Percentiles rank a stretch among this genome's conserved stretches.
These are phyloP conservation scores for Tyto alba DNA, from an alignment of 2,113 vertebrate genomes.

Conservation along the genomic window DNA sequence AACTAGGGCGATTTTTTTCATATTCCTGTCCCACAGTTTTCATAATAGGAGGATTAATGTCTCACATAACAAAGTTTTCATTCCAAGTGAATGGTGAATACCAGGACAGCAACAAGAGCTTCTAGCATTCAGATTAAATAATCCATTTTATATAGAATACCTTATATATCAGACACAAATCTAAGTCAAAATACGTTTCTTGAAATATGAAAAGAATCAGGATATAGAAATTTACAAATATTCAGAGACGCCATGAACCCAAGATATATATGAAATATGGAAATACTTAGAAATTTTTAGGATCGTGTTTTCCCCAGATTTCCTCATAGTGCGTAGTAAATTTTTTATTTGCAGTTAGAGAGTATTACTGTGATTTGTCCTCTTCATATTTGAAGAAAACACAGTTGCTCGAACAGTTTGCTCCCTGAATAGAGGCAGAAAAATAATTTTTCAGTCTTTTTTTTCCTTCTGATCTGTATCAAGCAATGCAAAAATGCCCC, in stretches of 20 bases:
- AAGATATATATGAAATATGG: background rate
- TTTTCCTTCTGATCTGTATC: constrained; percentile 34
- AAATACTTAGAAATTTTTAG: background rate
- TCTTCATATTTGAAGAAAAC: background rate
- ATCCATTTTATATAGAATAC: background rate
- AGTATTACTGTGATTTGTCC: background rate
- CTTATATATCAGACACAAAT: background rate
- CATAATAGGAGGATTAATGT: background rate
- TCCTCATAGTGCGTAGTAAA: background rate
- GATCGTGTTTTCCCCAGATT: background rate
- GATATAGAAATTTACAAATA: background rate
- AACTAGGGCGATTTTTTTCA: background rate
- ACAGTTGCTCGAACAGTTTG: background rate
- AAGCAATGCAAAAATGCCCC: background rate
- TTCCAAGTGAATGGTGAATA: background rate
- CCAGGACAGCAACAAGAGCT: background rate
- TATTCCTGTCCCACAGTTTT: background rate
- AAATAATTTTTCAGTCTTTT: constrained; percentile 23
- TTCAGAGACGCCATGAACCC: background rate
- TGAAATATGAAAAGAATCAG: background rate
- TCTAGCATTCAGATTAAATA: background rate
- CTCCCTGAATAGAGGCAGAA: background rate
- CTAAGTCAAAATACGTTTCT: background rate
- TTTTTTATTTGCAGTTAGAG: constrained; percentile 24
- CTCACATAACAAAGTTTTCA: background rate